Evolutionary conservation across 2,113 vertebrate genomes (phyloP), one percentile per base, ranked within the genome.

Genomic region (Alouatta palliata): DNA sequence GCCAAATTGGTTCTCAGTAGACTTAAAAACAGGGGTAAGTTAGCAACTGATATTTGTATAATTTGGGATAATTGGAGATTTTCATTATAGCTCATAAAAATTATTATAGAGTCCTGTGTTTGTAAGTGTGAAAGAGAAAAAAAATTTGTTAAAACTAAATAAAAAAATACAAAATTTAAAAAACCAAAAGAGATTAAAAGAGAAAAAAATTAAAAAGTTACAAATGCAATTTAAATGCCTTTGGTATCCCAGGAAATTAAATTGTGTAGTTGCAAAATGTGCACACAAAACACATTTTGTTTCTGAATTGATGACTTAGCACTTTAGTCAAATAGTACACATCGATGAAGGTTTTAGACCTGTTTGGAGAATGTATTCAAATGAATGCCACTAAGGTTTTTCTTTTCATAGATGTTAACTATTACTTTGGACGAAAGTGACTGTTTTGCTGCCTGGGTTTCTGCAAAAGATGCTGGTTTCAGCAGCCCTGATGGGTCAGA

Each of bases 1-100:
- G 98, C 99, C 99, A 98, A 99, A 99, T 97, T 99, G 99, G 99
- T 99, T 99, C 98, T 99, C 99, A 49, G 99, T 99, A 68, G 99
- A 99, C 98, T 99, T 99, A 96, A 99, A 99, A 99, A 99, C 99
- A 2, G 99, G 99, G 99, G 99, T 99, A 98, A 99, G 99, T 97
- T 82, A 85, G 3, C 47, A 86, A 0, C 56, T 52, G 17, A 25
- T 84, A 11, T n/a, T 77, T 61, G 20, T 95, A 9, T 37, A 47
- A 8, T 94, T 97, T 90, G 71, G n/a, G 1, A 35, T 80, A 58
- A 35, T 43, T 81, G 52, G 54, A 83, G 54, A 35, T 88, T 80
- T 85, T 47, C 21, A 43, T 1, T n/a, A 23, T 30, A 83, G 66
- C 30, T 87, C 27, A 61, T 87, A 93, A 90, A 45, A 66, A 32